Conservation (phyloP, 2,888 invertebrate genomes). For the Drosophila diplacantha region DNA sequence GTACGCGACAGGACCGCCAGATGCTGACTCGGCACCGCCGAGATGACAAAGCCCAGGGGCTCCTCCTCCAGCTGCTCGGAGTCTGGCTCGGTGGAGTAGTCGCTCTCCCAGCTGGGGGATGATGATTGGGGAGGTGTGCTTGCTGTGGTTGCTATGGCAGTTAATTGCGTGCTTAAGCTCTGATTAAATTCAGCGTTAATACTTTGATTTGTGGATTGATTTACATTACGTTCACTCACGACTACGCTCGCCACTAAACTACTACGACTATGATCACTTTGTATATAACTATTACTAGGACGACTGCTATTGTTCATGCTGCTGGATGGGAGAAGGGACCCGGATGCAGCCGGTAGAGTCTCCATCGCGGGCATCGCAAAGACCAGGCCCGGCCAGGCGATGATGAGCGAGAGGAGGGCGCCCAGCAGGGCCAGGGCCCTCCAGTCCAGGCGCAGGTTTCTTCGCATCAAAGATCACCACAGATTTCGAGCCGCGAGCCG, state of each 20-base stretch:
- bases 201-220: conserved; percentile 66
- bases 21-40: conserved; percentile 58
- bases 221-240: conserved; percentile 60
- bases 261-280: conserved; percentile 67
- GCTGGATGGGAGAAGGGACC: conserved; percentile 11
- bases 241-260: conserved; percentile 47
- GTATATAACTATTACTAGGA: conserved; percentile 51
- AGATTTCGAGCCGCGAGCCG: conserved; percentile 24
- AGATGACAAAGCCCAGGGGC: conserved; percentile 60
- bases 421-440: conserved; percentile 79
- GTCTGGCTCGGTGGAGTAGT: conserved; percentile 5
- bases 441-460: conserved; percentile 76
- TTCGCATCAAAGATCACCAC: conserved; percentile 75
- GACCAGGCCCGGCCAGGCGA: conserved; percentile 75
- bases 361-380: conserved; percentile 74
- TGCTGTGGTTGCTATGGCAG: conserved; percentile 45
- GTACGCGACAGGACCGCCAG: conserved; percentile 75
- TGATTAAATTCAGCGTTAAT: conserved; percentile 68
- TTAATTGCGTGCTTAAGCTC: conserved; percentile 53
- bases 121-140: conserved; percentile 33
- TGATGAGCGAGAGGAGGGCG: conserved; percentile 78
- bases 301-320: conserved; percentile 46
- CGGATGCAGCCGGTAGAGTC: conserved; percentile 43
- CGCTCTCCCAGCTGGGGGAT: conserved; percentile 5
- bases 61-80: conserved; percentile 35